These are phyloP conservation scores for Panulirus ornatus DNA, from an alignment of 1,140 invertebrate species.

Conservation along the genomic window DNA sequence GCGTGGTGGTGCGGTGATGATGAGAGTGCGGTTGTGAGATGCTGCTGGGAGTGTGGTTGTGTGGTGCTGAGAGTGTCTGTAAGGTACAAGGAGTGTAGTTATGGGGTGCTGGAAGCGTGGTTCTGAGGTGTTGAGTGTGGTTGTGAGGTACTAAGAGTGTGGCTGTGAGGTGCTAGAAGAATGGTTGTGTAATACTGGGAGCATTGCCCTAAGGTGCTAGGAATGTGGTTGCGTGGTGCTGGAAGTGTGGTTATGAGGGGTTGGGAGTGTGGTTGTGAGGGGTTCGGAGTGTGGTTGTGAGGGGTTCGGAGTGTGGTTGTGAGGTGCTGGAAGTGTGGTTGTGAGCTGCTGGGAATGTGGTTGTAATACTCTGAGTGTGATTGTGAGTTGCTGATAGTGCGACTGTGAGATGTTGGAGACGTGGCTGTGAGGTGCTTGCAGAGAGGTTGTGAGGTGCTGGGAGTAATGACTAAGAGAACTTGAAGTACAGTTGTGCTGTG, in stretches of 20 bases:
- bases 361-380: too few species aligned
- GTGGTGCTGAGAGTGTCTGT: slow-evolving; percentile 5
- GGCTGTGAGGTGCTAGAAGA: too few species aligned
- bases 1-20: background rate
- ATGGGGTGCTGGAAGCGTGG: background rate
- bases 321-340: background rate
- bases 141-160: background rate
- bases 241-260: background rate
- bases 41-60: background rate
- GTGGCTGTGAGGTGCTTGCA: background rate
- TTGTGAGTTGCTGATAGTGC: too few species aligned
- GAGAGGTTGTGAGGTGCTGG: background rate
- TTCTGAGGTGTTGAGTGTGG: background rate
- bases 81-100: too few species aligned
- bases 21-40: background rate
- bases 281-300: too few species aligned
- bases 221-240: background rate
- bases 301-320: too few species aligned
- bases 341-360: too few species aligned
- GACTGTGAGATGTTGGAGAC: background rate
- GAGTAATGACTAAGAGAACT: background rate
- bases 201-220: background rate
- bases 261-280: too few species aligned
- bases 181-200: too few species aligned
- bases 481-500: too few species aligned